A percentile compares a stretch with the other conserved stretches of the same genome.
Conservation (phyloP, 2,113 vertebrate species). For the Tylochromis polylepis region DNA sequence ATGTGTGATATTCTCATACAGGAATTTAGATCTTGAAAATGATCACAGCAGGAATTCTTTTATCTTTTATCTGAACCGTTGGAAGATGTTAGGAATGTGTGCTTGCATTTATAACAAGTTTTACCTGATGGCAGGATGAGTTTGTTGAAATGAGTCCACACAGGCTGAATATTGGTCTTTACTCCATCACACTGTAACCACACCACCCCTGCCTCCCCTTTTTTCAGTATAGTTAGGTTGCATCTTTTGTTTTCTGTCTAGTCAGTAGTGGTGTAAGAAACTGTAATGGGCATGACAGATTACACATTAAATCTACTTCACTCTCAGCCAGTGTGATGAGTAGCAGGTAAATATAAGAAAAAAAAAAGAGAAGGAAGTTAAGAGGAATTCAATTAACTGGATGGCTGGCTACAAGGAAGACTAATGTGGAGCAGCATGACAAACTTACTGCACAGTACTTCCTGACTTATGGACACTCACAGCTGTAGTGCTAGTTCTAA, state of each 20-base stretch:
- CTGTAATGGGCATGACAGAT: neutral
- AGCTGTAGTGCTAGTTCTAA: neutral
- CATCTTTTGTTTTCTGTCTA: neutral
- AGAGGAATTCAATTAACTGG: neutral
- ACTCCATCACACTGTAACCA: neutral
- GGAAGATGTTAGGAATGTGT: neutral
- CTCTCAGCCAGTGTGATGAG: neutral
- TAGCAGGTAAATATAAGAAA: neutral
- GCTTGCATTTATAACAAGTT: neutral
- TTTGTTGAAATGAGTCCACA: neutral
- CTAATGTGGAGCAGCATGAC: neutral
- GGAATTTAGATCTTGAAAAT: neutral
- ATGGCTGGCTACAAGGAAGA: neutral
- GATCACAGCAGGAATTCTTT: neutral
- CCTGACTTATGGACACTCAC: neutral
- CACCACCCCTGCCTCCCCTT: neutral
- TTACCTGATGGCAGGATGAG: neutral
- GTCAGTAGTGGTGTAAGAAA: neutral
- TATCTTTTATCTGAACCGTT: rapidly evolving
- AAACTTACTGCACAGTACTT: neutral
- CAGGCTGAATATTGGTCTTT: neutral
- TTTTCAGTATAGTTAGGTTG: neutral
- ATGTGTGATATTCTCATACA: neutral
- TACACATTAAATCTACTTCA: neutral
- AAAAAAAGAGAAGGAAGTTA: neutral